These are phyloP conservation scores for Tonatia bakeri DNA, from an alignment of 2,113 vertebrate genomes.

Conservation along the genomic window DNA sequence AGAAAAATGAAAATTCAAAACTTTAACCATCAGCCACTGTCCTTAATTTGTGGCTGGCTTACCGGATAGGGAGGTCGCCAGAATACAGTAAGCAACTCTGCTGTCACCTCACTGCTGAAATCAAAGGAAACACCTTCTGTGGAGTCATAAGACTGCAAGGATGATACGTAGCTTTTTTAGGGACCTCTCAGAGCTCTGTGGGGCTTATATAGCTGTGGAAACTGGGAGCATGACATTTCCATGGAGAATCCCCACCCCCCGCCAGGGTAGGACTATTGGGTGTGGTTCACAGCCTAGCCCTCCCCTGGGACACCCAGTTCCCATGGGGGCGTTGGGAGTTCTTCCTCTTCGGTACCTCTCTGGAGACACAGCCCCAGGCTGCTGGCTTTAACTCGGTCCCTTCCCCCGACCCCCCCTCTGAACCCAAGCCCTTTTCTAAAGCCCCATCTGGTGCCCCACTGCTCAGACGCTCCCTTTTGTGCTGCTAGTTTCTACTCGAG, in stretches of 20 bases:
- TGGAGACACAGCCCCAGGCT: background rate
- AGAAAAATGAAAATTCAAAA: background rate
- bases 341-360: slow-evolving; percentile 8
- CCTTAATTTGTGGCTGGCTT: background rate
- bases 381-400: background rate
- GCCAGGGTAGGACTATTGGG: background rate
- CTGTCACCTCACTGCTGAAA: background rate
- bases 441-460: background rate
- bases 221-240: background rate
- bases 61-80: background rate
- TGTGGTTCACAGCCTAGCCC: background rate
- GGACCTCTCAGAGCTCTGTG: background rate
- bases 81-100: background rate
- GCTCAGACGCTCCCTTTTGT: background rate
- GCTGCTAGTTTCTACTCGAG: slow-evolving; percentile 43
- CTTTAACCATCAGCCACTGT: background rate
- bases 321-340: background rate
- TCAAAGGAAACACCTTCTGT: background rate
- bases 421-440: background rate
- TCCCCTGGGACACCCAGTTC: background rate
- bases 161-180: background rate
- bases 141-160: background rate
- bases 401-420: background rate
- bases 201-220: background rate
- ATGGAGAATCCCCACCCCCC: background rate